These are phyloP conservation scores for Achroia grisella DNA, from an alignment of 1,140 invertebrate species.

Conservation along the genomic window DNA sequence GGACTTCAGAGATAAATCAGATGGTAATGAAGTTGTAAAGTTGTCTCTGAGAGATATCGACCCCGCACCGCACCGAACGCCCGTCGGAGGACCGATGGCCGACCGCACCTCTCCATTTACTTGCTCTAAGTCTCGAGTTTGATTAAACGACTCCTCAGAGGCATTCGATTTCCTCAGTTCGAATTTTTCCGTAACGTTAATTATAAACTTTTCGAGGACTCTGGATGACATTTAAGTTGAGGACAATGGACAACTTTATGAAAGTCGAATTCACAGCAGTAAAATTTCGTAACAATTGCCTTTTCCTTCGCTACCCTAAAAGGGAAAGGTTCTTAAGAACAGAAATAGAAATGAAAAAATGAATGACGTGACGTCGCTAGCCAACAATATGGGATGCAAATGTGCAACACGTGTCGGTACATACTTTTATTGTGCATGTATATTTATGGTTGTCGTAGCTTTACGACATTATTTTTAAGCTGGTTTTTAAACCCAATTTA, in stretches of 20 bases:
- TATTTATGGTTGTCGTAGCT: background rate
- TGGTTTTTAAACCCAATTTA: too few relatives aligned
- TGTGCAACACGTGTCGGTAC: slow-evolving; percentile 8
- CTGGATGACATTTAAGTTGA: slow-evolving; percentile 24
- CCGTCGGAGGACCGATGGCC: background rate
- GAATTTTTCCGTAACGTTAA: slow-evolving; percentile 48
- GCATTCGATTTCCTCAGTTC: slow-evolving; percentile 26
- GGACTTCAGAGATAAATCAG: background rate
- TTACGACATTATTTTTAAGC: too few relatives aligned
- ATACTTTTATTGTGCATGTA: background rate
- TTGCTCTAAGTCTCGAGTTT: slow-evolving; percentile 15
- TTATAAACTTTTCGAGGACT: slow-evolving; percentile 45
- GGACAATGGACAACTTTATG: slow-evolving; percentile 41
- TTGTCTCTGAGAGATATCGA: background rate
- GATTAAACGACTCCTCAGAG: slow-evolving; percentile 28
- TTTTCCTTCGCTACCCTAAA: slow-evolving; percentile 2
- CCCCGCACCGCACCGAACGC: background rate
- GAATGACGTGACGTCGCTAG: background rate
- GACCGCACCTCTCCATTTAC: slow-evolving; percentile 7
- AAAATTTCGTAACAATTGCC: slow-evolving; percentile 17
- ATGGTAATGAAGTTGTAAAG: slow-evolving; percentile 9
- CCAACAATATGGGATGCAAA: slow-evolving; percentile 5
- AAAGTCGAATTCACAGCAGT: slow-evolving; percentile 17
- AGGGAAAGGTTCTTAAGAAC: slow-evolving; percentile 3
- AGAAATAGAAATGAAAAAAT: slow-evolving; percentile 2